These are phyloP conservation scores for Cerastis rubricosa DNA, from an alignment of 2,888 invertebrate species.

Conservation along the genomic window DNA sequence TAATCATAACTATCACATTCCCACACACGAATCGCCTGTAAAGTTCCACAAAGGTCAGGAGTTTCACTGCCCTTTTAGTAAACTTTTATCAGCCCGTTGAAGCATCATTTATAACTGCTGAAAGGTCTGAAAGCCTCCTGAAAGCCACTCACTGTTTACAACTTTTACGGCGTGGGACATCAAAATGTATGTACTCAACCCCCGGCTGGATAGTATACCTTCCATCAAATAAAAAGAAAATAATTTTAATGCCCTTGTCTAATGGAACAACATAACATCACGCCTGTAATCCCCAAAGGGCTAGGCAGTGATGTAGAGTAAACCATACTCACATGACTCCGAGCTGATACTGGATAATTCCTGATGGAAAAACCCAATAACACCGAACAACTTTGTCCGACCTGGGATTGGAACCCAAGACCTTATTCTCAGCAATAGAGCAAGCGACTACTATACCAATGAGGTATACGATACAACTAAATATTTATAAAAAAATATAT, in stretches of 20 bases:
- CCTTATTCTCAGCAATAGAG: background rate
- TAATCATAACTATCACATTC: background rate
- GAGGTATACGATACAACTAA: too few relatives aligned
- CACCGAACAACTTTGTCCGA: background rate
- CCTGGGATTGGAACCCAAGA: background rate
- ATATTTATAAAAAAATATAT: background rate
- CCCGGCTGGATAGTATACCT: background rate
- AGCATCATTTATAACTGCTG: conserved; percentile 47
- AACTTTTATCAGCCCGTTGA: conserved; percentile 34
- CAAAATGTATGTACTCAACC: conserved; percentile 32
- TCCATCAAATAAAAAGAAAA: conserved; percentile 7
- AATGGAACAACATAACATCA: background rate
- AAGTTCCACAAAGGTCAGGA: conserved; percentile 20
- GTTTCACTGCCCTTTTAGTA: conserved; percentile 32
- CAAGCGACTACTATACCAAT: background rate
- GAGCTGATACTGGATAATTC: background rate
- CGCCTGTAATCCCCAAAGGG: background rate
- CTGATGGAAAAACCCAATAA: background rate
- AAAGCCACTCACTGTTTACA: conserved; percentile 50
- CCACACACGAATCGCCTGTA: background rate
- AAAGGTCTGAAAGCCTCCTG: conserved; percentile 51
- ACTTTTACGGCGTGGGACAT: conserved; percentile 45
- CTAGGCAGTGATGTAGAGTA: background rate
- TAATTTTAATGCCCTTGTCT: background rate
- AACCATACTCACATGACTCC: too few relatives aligned